Evolutionary conservation across 2,888 invertebrate genomes (phyloP), one percentile per base, ranked within the genome.

Genomic region (Sipunculus nudus): DNA sequence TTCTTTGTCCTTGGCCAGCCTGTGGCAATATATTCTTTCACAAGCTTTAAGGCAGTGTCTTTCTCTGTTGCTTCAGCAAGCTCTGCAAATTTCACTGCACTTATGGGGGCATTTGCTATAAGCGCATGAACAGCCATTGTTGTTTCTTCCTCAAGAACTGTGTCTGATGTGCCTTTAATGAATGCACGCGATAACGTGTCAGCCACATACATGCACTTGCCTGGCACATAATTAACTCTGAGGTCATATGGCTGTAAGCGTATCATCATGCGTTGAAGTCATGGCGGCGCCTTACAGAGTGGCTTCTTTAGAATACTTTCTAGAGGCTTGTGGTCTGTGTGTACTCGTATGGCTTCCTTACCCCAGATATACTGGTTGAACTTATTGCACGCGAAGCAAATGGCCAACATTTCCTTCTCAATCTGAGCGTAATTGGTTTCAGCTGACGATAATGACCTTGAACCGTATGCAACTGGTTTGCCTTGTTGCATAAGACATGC

Each of bases 251-350:
- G 40, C 45, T 60, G 60, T 23, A 64, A 26, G 43, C 35, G 25
- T 21, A 69, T 45, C 31, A 55, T 25, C 58, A 65, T 62, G 21
- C 57, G 23, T 29, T 69, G 69, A 16, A 70, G 49, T 13, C 61
- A 21, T 1, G 64, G 65, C 13, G 59, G 52, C 8, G 50, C 32
- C 45, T 58, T 39, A 23, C 21, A 16, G 2, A 58, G 40, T 8
- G 54, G 45, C 32, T 56, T 65, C 28, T 58, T 53, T 1, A 48
- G 13, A 35, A 68, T 61, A 21, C 21, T 25, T 21, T 57, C 54
- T 29, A 69, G 64, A n/a, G 61, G 68, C 52, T 59, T 64, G 45
- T 69, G 66, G 40, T 69, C 69, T 39, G 60, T 60, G 31, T 60
- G 38, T 21, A 71, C 70, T 25, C 28, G n/a, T n/a, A n/a, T n/a